phyloP scores from a whole-genome alignment of 2,797 vertebrate species.

The Girardinus metallicus region DNA sequence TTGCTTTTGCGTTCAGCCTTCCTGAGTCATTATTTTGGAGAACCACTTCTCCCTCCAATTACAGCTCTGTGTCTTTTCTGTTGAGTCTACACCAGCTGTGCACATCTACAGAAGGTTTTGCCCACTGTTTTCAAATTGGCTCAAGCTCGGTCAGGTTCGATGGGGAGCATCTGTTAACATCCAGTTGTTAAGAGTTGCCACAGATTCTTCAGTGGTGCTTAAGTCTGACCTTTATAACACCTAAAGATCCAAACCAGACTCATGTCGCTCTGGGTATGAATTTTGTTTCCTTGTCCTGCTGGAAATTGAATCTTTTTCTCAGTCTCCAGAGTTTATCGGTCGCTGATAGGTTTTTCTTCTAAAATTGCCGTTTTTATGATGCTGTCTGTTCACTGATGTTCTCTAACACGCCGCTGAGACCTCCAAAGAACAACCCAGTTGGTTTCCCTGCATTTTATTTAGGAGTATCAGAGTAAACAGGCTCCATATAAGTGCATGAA shows the following conservation, averaged over 20 bases:
- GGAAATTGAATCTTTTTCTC: not conserved
- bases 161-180: not conserved
- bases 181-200: not conserved
- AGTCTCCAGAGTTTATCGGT: not conserved
- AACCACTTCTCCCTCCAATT: not conserved
- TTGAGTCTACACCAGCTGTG: not conserved
- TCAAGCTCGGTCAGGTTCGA: not conserved
- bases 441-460: not conserved
- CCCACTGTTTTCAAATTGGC: not conserved
- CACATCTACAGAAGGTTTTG: not conserved
- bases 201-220: not conserved
- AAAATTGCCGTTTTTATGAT: not conserved
- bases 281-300: not conserved
- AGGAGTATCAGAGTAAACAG: not conserved
- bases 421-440: not conserved
- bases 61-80: not conserved
- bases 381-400: not conserved
- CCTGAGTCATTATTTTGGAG: not conserved
- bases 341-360: not conserved
- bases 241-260: not conserved
- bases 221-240: not conserved
- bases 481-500: not conserved
- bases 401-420: no score
- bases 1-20: not conserved
- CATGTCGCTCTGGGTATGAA: not conserved